Conservation (phyloP, 2,797 vertebrate genomes). For the Nyctalus aviator region DNA sequence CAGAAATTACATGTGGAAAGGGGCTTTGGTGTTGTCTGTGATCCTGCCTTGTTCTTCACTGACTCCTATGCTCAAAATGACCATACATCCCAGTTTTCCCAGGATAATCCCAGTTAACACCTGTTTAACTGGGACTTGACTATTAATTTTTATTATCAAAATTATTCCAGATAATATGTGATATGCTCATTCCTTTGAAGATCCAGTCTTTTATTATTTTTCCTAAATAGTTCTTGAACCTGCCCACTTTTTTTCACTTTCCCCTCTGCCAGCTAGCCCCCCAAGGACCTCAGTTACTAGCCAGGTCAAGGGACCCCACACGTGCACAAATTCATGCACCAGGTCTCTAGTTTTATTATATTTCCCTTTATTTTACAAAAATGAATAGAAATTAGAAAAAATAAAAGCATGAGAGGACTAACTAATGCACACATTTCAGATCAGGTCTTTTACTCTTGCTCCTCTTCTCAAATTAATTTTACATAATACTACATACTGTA, state of each 20-base stretch:
- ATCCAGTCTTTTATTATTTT: neutral
- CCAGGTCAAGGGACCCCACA: no score
- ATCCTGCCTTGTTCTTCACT: neutral
- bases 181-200: neutral
- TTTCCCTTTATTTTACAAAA: conserved; percentile 22
- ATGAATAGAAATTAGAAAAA: conserved; percentile 40
- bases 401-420: neutral
- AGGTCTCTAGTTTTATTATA: neutral
- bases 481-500: neutral
- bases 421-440: neutral
- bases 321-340: no score
- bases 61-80: neutral
- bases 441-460: neutral
- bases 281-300: no score
- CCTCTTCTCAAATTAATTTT: neutral
- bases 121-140: neutral
- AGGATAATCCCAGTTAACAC: neutral
- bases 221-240: neutral
- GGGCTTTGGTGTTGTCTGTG: neutral
- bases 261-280: neutral
- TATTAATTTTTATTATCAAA: conserved; percentile 21
- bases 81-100: neutral
- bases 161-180: neutral
- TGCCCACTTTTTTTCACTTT: neutral
- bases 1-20: neutral